Evolutionary conservation across 2,888 invertebrate species (phyloP).

Genomic region (Diplazon laetatorius): DNA sequence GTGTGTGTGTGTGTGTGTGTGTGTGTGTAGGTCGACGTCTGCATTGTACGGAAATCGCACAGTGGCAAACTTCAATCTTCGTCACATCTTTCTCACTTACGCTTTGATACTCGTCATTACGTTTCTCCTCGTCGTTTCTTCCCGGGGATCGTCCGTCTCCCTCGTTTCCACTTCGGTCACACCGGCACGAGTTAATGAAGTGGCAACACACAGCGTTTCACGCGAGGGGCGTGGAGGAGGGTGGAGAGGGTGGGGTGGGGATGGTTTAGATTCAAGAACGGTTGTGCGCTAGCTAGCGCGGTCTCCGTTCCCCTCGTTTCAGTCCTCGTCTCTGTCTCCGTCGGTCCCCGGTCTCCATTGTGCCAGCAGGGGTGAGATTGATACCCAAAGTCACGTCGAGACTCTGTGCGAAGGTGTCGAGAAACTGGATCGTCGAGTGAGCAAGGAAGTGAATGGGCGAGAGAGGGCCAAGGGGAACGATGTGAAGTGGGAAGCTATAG

Average conservation of each 20-base stretch:
- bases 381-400: slow-evolving; percentile 79
- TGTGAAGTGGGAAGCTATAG: slow-evolving; percentile 49
- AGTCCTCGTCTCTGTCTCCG: not conserved
- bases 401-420: slow-evolving; percentile 75
- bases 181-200: slow-evolving; percentile 78
- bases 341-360: slow-evolving; percentile 30
- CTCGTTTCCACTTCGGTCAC: slow-evolving; percentile 44
- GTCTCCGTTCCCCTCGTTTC: slow-evolving; percentile 1
- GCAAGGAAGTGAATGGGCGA: slow-evolving; percentile 23
- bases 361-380: slow-evolving; percentile 78
- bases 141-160: slow-evolving; percentile 60
- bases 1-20: not conserved
- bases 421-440: slow-evolving; percentile 74
- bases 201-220: slow-evolving; percentile 80
- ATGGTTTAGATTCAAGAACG: too few species aligned
- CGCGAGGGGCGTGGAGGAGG: slow-evolving; percentile 65
- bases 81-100: slow-evolving; percentile 44
- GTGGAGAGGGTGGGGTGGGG: slow-evolving; percentile 56
- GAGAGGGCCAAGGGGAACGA: slow-evolving; percentile 40
- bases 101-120: slow-evolving; percentile 53
- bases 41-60: slow-evolving; percentile 43
- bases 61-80: slow-evolving; percentile 46
- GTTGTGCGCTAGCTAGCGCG: too few species aligned
- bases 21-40: slow-evolving; percentile 23
- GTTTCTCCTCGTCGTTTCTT: slow-evolving; percentile 31